Conservation (phyloP, 2,888 invertebrate genomes). For the Cephonodes hylas region DNA sequence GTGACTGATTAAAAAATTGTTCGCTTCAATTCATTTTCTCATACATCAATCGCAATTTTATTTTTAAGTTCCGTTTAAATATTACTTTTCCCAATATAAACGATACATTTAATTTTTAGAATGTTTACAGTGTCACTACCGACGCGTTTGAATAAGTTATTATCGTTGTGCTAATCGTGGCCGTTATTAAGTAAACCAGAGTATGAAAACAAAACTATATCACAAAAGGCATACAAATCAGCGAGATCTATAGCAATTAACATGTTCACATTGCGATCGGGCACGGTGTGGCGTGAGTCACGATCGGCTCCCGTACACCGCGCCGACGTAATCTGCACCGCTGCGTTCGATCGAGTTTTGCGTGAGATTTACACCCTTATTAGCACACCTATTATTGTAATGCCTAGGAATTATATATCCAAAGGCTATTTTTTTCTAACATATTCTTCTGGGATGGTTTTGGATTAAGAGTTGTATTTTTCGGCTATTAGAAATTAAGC, state of each 20-base stretch:
- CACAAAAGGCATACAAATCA: slow-evolving; percentile 1
- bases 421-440: too few relatives aligned
- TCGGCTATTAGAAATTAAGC: too few relatives aligned
- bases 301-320: slow-evolving; percentile 53
- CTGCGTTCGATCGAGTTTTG: slow-evolving; percentile 5
- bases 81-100: too few relatives aligned
- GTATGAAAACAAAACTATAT: slow-evolving; percentile 12
- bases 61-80: too few relatives aligned
- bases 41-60: background rate
- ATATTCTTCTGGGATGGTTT: too few relatives aligned
- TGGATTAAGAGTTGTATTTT: too few relatives aligned
- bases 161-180: background rate
- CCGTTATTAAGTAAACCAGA: background rate
- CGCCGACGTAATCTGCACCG: slow-evolving; percentile 21
- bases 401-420: too few relatives aligned
- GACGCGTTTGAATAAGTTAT: background rate
- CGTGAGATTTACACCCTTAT: background rate
- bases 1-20: background rate
- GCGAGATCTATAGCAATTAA: slow-evolving; percentile 53
- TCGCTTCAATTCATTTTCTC: background rate
- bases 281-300: slow-evolving; percentile 53
- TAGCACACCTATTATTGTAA: too few relatives aligned
- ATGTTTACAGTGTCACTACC: too few relatives aligned
- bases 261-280: slow-evolving; percentile 48
- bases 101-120: too few relatives aligned